Base-by-base conservation (phyloP, 2,797 vertebrate genomes). In the Mionectes olivaceus region DNA sequence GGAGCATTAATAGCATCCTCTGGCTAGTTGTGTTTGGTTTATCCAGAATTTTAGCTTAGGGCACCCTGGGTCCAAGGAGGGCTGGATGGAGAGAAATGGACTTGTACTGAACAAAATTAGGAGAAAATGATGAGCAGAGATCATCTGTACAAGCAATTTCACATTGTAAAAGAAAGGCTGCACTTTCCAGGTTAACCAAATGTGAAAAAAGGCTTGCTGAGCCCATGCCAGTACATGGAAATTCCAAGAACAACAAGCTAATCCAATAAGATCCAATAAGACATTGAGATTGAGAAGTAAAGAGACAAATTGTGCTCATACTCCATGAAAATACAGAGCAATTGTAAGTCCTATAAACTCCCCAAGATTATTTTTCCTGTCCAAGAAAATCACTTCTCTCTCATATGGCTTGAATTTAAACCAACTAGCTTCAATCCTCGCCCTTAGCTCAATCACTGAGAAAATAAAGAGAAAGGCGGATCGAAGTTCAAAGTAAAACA, bases 231-330 rank as follows among this genome's bases (percentile, higher is more conserved):
- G 90, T 80, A 74, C 53, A 23, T 74, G 70, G 85, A 94, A 94
- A 97, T 94, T 96, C 96, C 95, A 96, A 96, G 89, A 96, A 94
- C 87, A 96, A 94, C 94, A 94, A 96, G 67, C 84, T 95, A 96
- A 96, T 96, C 96, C 94, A 96, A 89, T 95, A 94, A 94, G 60
- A 96, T 79, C 87, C 91, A 96, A 95, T 93, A 95, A 96, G 46
- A 92, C 93, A 82, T 30, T 87, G 80, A 95, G 95, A 93, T 65
- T 91, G 95, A 94, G 85, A 94, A 94, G 80, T 28, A 91, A 60
- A 90, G 91, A 96, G 90, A 94, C 94, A 96, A 96, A 93, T 94
- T 94, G 77, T 93, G 64, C 93, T 97, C 95, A 94, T 95, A 90
- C 46, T 92, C 83, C 80, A 91, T 84, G 90, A 96, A 96, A 96